These are phyloP conservation scores for Tachina grossa DNA, from an alignment of 2,888 invertebrate genomes.

Conservation along the genomic window DNA sequence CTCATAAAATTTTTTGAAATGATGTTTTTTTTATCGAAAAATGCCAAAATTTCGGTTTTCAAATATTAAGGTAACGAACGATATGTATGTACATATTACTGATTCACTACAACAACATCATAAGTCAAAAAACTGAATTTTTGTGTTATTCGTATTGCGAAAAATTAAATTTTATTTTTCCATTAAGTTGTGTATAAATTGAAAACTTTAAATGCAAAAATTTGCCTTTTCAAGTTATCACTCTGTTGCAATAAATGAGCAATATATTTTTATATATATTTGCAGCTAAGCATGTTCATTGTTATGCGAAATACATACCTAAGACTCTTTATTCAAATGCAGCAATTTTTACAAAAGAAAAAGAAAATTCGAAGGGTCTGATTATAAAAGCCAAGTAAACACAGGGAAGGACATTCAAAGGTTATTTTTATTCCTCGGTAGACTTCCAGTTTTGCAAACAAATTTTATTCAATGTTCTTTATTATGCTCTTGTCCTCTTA, in stretches of 20 bases:
- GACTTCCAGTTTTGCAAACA: constrained; percentile 5
- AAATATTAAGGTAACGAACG: too few species aligned
- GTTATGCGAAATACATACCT: background rate
- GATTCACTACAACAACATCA: too few species aligned
- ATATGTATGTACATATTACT: too few species aligned
- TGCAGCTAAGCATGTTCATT: background rate
- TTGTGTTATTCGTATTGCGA: too few species aligned
- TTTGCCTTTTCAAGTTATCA: too few species aligned
- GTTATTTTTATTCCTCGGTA: constrained; percentile 20
- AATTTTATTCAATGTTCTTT: background rate
- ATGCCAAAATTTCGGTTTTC: too few species aligned
- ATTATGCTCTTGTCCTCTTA: background rate
- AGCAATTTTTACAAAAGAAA: constrained; percentile 8
- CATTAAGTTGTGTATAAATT: too few species aligned
- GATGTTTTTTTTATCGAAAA: too few species aligned
- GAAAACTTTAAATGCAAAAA: too few species aligned
- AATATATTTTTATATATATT: background rate
- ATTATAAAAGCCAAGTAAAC: background rate
- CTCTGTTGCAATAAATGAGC: background rate
- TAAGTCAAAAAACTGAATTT: too few species aligned
- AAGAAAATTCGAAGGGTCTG: background rate
- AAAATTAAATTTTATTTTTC: too few species aligned
- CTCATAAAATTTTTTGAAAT: too few species aligned
- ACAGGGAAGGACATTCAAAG: constrained; percentile 46
- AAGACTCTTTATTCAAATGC: background rate